Evolutionary conservation across 2,113 vertebrate species (phyloP), one percentile per base, ranked within the genome.

Genomic region (Rostratula benghalensis): DNA sequence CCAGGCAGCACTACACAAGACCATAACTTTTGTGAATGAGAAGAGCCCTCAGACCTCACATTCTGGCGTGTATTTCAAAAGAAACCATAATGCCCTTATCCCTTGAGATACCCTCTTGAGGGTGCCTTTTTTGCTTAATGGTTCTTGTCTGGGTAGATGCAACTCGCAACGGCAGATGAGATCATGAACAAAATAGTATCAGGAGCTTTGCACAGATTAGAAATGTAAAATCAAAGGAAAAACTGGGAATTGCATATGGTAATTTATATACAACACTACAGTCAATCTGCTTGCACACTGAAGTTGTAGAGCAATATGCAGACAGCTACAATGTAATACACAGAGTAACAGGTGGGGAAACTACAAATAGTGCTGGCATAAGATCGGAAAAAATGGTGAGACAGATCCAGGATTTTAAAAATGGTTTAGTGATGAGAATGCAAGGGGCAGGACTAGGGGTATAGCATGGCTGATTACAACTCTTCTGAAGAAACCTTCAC

Each of bases 351-450:
- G 98, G 98, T 98, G 98, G 95, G 45, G 90, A 94, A 93, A 97
- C 98, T 69, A 98, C 98, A 98, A 98, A 98, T 98, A 98, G 98
- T 97, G 92, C 93, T 96, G 95, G 95, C 94, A 94, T 98, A 96
- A 94, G 95, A 85, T 84, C 3, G 98, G 98, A 98, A 98, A 98
- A 98, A 97, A 98, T 98, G 98, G 96, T 30, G 89, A 97, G 97
- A 85, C 41, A 74, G 71, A 93, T 92, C 96, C 97, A 97, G 95
- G 92, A 83, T 80, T 97, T 97, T 97, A 97, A 97, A 97, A 98
- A 98, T 95, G 97, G 97, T 94, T 97, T 92, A 81, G 75, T n/a
- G 93, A 85, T 17, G 88, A 94, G 97, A 98, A 96, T 96, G 94
- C 83, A 75, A 93, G 90, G 37, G 95, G 73, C 88, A 92, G 94